Conservation (phyloP, 2,888 invertebrate species). For the Leptinotarsa rubiginosa region DNA sequence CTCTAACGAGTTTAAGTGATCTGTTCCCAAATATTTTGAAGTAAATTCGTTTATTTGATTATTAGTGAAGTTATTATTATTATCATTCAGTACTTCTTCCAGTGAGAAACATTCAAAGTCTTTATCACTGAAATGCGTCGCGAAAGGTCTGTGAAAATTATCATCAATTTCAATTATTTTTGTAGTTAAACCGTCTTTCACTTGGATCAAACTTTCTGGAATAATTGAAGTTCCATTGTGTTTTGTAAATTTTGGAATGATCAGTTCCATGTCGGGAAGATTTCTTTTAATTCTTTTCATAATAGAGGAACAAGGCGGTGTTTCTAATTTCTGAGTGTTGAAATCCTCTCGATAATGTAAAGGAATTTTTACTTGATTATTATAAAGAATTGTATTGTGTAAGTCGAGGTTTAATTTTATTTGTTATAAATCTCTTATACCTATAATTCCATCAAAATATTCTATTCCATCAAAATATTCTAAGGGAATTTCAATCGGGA, state of each 20-base stretch:
- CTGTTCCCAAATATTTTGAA: conserved; percentile 4
- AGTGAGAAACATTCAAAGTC: conserved; percentile 2
- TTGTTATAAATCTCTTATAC: conserved; percentile 30
- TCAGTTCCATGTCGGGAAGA: not conserved
- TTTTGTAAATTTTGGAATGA: not conserved
- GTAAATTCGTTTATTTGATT: not conserved
- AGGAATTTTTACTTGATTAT: conserved; percentile 17
- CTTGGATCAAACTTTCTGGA: conserved; percentile 3
- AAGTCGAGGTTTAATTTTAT: conserved; percentile 22
- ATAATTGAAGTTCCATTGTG: not conserved
- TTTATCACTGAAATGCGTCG: not conserved
- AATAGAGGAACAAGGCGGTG: not conserved
- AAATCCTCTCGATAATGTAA: conserved; percentile 11
- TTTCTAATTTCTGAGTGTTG: not conserved
- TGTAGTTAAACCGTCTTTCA: not conserved
- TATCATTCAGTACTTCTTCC: not conserved
- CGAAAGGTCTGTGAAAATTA: not conserved
- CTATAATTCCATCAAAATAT: conserved; percentile 38
- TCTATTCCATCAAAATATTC: too few relatives aligned
- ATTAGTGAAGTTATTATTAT: not conserved
- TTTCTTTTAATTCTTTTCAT: conserved; percentile 13
- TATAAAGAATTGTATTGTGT: not conserved
- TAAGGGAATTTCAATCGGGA: too few relatives aligned
- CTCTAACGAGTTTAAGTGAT: too few relatives aligned
- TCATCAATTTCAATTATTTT: not conserved